Evolutionary conservation across 2,113 vertebrate genomes (phyloP), one percentile per base, ranked within the genome.

Genomic region (Ivindomyrus marchei): DNA sequence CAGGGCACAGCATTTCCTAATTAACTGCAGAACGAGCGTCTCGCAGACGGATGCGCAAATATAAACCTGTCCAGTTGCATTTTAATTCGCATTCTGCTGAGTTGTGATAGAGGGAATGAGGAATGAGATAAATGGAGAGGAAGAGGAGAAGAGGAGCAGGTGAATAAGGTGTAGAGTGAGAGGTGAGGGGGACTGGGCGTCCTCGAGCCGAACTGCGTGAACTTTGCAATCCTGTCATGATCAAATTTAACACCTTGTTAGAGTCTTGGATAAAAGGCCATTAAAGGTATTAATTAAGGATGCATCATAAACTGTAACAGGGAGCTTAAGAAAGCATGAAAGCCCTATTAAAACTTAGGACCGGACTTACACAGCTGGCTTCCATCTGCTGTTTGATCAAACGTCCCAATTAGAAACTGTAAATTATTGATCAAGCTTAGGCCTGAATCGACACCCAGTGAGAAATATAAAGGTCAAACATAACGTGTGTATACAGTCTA

Each of bases 391-490:
- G 17, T 87, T 85, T 87, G 50, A 58, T 87, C 50, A 31, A 87
- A 53, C 17, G 86, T 36, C 52, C 86, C 86, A 87, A 87, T 87
- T 87, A 87, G 50, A n/a, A 56, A 21, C 52, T 39, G 13, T 87
- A 53, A 56, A 56, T 87, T 56, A 87, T 56, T 87, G 24, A 87
- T 87, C 85, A 87, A 39, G 7, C 15, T 50, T 36, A 87, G 86
- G 36, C 21, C 86, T 39, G 13, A 87, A 87, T 39, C 17, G n/a
- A 56, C 49, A 36, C 39, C 42, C 7, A 9, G 4, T 17, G 31
- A 56, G 27, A 50, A 50, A 87, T 31, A 56, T 56, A 87, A 87
- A 87, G 86, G 86, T 50, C 49, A 87, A 87, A 87, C 10, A 17
- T 87, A 27, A 19, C 0, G 7, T 77, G 31, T 39, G 31, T 19